Evolutionary conservation across 1,140 invertebrate species (phyloP), one percentile per base, ranked within the genome.

Genomic region (Drosophila sp.): DNA sequence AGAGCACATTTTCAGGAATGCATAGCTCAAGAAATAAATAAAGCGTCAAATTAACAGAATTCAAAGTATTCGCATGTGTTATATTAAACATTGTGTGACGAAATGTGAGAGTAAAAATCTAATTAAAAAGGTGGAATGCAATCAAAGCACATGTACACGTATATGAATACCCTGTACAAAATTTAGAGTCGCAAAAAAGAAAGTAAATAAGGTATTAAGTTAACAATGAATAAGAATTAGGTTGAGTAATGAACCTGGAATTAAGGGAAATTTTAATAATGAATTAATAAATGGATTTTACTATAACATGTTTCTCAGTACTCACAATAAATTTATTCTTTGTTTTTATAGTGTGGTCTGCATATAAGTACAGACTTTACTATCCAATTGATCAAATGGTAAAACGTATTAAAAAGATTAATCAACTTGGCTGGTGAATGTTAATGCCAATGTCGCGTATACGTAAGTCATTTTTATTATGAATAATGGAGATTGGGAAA

Each of bases 1-100:
- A 67, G 46, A 14, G 9, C 27, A 25, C 7, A 41, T 56, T 59
- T 64, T 43, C 2, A 76, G 43, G 58, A 72, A 63, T 76, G 6
- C 29, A 45, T 13, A n/a, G 25, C 29, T 27, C 3, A 45, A 34
- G 7, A 73, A 57, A 18, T 1, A 56, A 66, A 66, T 41, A 45
- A 41, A 32, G 11, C 25, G 9, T 7, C 9, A 13, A 58, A 34
- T 54, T 36, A 9, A 8, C 21, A 2, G 21, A 21, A 21, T 21
- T 21, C 21, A 21, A 11, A 36, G 18, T 36, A 6, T 36, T 57
- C 14, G 51, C 32, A 66, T 54, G 53, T 13, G 32, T 4, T 7
- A 64, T 43, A 53, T 53, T 64, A 48, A 32, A 32, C 9, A 32
- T 5, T 34, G 8, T 50, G 43, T 36, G 48, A 9, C 4, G 2